phyloP scores from a whole-genome alignment of 2,113 vertebrate genomes.

The Ornithorhynchus anatinus region DNA sequence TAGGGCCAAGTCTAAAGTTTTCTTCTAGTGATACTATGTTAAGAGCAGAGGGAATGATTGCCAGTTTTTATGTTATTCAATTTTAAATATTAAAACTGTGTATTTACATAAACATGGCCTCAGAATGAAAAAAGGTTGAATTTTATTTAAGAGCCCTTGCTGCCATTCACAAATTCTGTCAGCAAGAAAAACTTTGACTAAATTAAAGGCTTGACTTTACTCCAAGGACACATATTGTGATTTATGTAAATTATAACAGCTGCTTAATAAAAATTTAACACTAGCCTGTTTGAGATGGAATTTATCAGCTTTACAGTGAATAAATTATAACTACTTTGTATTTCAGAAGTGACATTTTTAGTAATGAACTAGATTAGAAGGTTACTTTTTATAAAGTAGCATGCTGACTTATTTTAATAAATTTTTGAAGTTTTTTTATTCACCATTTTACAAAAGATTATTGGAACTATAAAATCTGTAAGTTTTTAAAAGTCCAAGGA shows the following conservation, averaged over 20 bases:
- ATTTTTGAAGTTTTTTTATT: not conserved
- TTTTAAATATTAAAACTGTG: constrained; percentile 1
- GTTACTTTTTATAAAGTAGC: not conserved
- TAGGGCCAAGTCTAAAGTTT: too few relatives aligned
- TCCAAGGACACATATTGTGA: not conserved
- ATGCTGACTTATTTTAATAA: not conserved
- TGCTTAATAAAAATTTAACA: constrained; percentile 10
- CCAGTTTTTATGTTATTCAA: not conserved
- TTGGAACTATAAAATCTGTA: not conserved
- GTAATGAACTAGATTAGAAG: not conserved
- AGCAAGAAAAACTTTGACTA: constrained; percentile 3
- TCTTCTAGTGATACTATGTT: not conserved
- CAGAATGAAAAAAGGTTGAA: not conserved
- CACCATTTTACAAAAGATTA: not conserved
- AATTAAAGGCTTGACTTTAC: not conserved
- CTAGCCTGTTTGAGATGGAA: not conserved
- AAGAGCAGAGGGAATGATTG: too few relatives aligned
- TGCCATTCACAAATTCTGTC: not conserved
- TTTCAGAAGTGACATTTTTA: constrained; percentile 5
- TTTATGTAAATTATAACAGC: constrained; percentile 14
- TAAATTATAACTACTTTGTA: not conserved
- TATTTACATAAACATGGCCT: not conserved
- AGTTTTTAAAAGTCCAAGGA: not conserved
- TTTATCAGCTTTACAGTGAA: constrained; percentile 7
- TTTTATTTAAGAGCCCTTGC: not conserved